Evolutionary conservation across 2,888 invertebrate species (phyloP).

Genomic region (Campaea margaritaria): DNA sequence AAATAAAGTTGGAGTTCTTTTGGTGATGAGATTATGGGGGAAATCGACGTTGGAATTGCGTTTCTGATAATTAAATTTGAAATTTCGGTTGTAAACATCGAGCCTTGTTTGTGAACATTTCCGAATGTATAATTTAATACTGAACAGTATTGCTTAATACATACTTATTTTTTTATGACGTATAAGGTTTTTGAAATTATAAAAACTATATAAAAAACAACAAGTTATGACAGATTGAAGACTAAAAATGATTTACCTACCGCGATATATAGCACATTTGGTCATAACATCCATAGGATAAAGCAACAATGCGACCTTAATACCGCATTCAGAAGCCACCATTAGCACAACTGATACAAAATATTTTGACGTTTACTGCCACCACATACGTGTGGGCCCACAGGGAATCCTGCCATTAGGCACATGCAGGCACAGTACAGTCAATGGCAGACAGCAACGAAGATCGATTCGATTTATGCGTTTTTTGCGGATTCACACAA

Average conservation of each 20-base stretch:
- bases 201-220: too few species aligned
- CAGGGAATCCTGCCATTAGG: conserved; percentile 70
- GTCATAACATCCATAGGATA: conserved; percentile 64
- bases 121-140: too few species aligned
- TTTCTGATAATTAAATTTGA: conserved; percentile 24
- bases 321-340: conserved; percentile 71
- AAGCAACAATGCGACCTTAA: conserved; percentile 75
- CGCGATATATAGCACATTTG: conserved; percentile 64
- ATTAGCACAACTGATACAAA: conserved; percentile 81
- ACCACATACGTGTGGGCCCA: conserved; percentile 75
- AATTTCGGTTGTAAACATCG: too few species aligned
- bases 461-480: conserved; percentile 84
- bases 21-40: conserved; percentile 25
- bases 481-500: conserved; percentile 78
- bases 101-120: too few species aligned
- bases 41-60: conserved; percentile 31
- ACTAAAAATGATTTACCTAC: conserved; percentile 8
- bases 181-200: too few species aligned
- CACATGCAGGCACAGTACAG: conserved; percentile 61
- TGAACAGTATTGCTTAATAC: too few species aligned
- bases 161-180: too few species aligned
- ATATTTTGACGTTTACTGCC: conserved; percentile 81
- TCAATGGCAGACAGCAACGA: conserved; percentile 74
- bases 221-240: too few species aligned
- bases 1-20: conserved; percentile 22